These are phyloP conservation scores for Porites rus DNA, from an alignment of 92 coral and sea anemone genomes.

Conservation along the genomic window DNA sequence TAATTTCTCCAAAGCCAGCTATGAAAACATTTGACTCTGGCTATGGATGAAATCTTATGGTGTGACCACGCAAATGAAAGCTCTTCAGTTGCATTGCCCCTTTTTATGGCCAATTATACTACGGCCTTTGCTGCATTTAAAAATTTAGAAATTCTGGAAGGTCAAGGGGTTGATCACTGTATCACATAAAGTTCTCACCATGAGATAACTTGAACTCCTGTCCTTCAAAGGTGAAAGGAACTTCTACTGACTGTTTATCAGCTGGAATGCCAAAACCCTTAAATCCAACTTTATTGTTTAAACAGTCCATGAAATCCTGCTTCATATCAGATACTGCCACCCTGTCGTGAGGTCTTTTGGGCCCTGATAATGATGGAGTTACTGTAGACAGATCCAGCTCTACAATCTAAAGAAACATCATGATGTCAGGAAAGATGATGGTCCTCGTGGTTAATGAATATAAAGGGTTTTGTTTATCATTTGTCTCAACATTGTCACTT, in stretches of 20 bases:
- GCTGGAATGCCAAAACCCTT: constrained; percentile 96
- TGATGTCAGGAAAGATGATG: neutral
- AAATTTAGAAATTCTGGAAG: too few species aligned
- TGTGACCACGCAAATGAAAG: too few species aligned
- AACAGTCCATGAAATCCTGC: constrained; percentile 83
- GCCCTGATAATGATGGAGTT: constrained; percentile 93
- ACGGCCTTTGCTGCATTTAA: too few species aligned
- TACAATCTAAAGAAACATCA: constrained; percentile 63
- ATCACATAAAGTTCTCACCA: constrained; percentile 61
- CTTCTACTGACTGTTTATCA: constrained; percentile 78
- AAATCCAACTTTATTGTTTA: constrained; percentile 92
- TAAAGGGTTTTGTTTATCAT: too few species aligned
- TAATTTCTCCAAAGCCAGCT: too few species aligned
- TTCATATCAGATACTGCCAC: constrained; percentile 90
- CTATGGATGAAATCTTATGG: too few species aligned
- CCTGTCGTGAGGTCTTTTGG: constrained; percentile 96
- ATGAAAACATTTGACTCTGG: too few species aligned
- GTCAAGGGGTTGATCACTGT: neutral
- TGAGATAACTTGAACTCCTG: constrained; percentile 77
- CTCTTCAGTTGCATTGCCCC: too few species aligned
- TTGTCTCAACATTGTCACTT: too few species aligned
- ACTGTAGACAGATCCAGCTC: constrained; percentile 93
- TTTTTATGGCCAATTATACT: too few species aligned
- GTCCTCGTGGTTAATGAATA: too few species aligned
- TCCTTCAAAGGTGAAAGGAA: constrained; percentile 82